Conservation (phyloP, 2,888 invertebrate species). For the Netelia virgata region DNA sequence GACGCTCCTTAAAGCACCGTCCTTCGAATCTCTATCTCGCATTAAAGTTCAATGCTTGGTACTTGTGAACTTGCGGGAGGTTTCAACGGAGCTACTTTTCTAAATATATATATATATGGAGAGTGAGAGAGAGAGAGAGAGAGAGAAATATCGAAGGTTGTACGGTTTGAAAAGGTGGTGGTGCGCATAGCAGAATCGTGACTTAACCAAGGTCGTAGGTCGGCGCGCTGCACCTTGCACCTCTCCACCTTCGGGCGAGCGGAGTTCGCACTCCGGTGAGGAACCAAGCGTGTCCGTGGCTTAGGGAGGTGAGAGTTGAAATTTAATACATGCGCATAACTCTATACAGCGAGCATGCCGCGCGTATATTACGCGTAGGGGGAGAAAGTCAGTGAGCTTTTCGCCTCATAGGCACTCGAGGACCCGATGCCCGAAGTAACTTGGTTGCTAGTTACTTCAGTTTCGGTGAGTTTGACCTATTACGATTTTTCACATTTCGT, state of each 20-base stretch:
- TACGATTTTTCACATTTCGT: too few relatives aligned
- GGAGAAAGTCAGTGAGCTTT: constrained; percentile 7
- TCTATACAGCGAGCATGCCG: constrained; percentile 53
- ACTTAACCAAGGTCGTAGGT: constrained; percentile 82
- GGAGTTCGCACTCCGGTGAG: constrained; percentile 69
- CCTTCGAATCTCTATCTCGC: neutral
- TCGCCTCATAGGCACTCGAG: neutral
- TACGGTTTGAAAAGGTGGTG: constrained; percentile 32
- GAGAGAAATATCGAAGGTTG: constrained; percentile 12
- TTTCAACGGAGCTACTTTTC: constrained; percentile 2
- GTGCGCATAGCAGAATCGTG: constrained; percentile 76
- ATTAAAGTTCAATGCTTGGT: constrained; percentile 9
- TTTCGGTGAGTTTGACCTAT: too few relatives aligned
- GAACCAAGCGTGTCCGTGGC: constrained; percentile 77
- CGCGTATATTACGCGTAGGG: constrained; percentile 8
- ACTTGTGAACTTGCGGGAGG: constrained; percentile 8
- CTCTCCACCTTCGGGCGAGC: constrained; percentile 73
- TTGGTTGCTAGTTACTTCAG: constrained; percentile 5
- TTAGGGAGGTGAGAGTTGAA: constrained; percentile 79
- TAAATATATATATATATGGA: neutral
- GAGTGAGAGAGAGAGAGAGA: too few relatives aligned
- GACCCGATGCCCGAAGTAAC: neutral
- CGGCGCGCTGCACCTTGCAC: constrained; percentile 82
- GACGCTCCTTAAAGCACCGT: neutral
- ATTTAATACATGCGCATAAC: constrained; percentile 80